These are phyloP conservation scores for Gastrophysa polygoni DNA, from an alignment of 2,888 invertebrate species.

Conservation along the genomic window DNA sequence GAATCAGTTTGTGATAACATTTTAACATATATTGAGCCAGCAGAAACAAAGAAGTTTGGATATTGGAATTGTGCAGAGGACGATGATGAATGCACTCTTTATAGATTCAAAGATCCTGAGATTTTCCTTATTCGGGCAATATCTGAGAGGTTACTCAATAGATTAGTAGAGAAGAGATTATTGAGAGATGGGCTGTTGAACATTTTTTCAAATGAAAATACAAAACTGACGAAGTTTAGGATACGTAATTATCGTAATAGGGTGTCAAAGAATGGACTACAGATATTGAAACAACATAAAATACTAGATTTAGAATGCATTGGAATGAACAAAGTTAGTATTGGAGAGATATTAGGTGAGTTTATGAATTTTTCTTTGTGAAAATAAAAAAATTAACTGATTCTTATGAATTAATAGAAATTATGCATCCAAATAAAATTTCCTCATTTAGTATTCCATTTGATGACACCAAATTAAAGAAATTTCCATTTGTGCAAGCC, in stretches of 20 bases:
- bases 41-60: conserved; percentile 45
- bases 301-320: conserved; percentile 66
- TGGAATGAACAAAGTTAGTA: conserved; percentile 66
- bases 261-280: conserved; percentile 65
- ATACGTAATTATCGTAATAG: conserved; percentile 64
- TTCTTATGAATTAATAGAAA: no score
- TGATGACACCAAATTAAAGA: no score
- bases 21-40: conserved; percentile 53
- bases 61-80: conserved; percentile 35
- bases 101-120: conserved; percentile 62
- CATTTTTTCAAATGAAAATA: conserved; percentile 62
- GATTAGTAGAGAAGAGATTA: conserved; percentile 63
- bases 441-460: no score
- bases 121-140: conserved; percentile 64
- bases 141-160: conserved; percentile 63
- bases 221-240: conserved; percentile 65
- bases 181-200: conserved; percentile 67
- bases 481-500: no score
- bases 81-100: conserved; percentile 40
- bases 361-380: no score
- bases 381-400: no score
- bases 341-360: conserved; percentile 53
- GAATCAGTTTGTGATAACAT: conserved; percentile 70
- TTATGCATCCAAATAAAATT: no score
- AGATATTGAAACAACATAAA: conserved; percentile 67